Base-by-base conservation (phyloP, 1,140 invertebrate genomes). In the Hestina assimilis region DNA sequence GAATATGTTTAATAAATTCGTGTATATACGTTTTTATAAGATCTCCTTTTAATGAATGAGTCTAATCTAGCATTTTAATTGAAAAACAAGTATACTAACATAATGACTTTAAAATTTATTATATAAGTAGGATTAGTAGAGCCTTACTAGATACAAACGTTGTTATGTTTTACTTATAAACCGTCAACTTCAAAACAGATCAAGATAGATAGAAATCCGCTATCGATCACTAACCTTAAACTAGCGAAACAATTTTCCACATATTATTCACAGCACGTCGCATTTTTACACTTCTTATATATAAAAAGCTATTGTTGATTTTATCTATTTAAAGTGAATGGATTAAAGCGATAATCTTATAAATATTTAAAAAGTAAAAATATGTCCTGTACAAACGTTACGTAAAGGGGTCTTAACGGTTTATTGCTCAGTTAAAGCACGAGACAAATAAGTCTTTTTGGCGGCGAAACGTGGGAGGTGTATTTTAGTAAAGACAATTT, bases 361-460 rank as follows among this genome's bases (percentile, higher is more conserved):
- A 19, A 19, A 38, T 17, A 17, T 35, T 38, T 38, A 38, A 38
- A 38, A 38, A 19, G 29, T 23, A 35, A 14, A 48, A 33, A 19
- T 21, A 48, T 48, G 45, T 59, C 23, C 40, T 54, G 33, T 68
- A 42, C 54, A 50, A 59, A 52, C 61, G 66, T 64, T 69, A 69
- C 63, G 61, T 55, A 78, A 72, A 61, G 51, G 53, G 68, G 66
- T 63, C 67, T 78, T 83, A 87, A 83, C 81, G 81, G 83, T 80
- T 69, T 66, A 79, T 77, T 77, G 74, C 78, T 70, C 69, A 52
- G 64, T 67, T 79, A 79, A 80, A 69, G 70, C 69, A 78, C 63
- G 64, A 73, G 75, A 80, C 78, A 84, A 87, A 84, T 79, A 80
- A 74, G 58, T 62, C 71, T 68, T 80, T 79, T 82, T 77, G 72